Conservation (phyloP, 2,797 vertebrate species). For the Cephalopachus bancanus region DNA sequence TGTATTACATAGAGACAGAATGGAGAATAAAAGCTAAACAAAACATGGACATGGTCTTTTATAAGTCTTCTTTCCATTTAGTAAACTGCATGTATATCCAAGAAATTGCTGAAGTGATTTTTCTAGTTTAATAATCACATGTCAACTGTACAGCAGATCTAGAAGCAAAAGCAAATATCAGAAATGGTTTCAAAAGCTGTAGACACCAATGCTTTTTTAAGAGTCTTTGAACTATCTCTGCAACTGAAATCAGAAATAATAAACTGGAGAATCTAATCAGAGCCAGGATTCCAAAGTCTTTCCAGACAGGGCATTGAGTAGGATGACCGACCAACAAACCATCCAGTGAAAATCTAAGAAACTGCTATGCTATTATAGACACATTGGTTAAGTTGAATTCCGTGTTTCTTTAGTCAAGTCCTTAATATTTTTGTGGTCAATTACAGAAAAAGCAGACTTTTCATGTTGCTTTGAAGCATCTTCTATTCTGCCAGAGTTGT, state of each 20-base stretch:
- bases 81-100: background rate
- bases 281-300: slow-evolving; percentile 41
- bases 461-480: slow-evolving; percentile 56
- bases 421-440: slow-evolving; percentile 33
- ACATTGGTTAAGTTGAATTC: slow-evolving; percentile 39
- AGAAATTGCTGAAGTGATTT: background rate
- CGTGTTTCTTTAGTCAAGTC: slow-evolving; percentile 18
- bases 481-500: slow-evolving; percentile 11
- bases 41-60: slow-evolving; percentile 3
- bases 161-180: slow-evolving; percentile 58
- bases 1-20: background rate
- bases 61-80: background rate
- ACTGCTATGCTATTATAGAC: background rate
- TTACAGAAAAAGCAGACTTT: slow-evolving; percentile 34
- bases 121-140: slow-evolving; percentile 46
- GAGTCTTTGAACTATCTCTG: slow-evolving; percentile 12
- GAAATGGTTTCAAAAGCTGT: slow-evolving; percentile 11
- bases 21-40: background rate
- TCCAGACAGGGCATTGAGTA: background rate
- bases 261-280: slow-evolving; percentile 8
- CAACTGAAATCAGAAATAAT: slow-evolving; percentile 40
- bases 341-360: slow-evolving; percentile 13
- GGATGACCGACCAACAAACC: background rate
- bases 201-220: slow-evolving; percentile 7
- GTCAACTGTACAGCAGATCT: background rate